Conservation (phyloP, 2,888 invertebrate species). For the Stramonita haemastoma region DNA sequence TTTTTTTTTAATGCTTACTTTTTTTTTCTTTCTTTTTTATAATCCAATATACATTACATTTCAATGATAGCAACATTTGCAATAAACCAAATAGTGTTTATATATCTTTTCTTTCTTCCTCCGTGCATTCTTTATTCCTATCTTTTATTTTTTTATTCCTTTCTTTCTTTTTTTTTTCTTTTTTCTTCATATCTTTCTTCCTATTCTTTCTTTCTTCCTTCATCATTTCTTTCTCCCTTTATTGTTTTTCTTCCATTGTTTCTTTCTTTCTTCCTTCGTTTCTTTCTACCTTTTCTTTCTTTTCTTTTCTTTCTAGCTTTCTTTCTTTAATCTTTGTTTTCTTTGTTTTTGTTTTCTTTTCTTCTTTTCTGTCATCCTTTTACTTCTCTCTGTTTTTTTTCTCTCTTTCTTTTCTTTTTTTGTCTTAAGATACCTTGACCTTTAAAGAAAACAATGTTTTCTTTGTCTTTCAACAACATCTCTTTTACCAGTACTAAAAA, state of each 20-base stretch:
- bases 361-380: background rate
- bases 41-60: too few species aligned
- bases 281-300: background rate
- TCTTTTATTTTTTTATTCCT: background rate
- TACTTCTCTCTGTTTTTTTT: background rate
- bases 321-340: background rate
- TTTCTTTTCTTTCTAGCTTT: background rate
- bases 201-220: background rate
- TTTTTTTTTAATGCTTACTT: background rate
- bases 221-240: background rate
- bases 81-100: too few species aligned
- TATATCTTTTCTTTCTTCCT: background rate
- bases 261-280: background rate
- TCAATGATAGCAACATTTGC: too few species aligned
- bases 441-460: too few species aligned
- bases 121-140: background rate
- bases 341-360: background rate
- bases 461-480: too few species aligned
- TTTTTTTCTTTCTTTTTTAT: background rate
- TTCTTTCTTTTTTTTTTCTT: background rate
- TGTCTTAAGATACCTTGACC: background rate
- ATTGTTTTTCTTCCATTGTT: background rate
- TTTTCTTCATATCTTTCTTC: background rate
- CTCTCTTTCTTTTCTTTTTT: background rate
- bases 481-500: too few species aligned